Evolutionary conservation across 2,113 vertebrate genomes (phyloP), one percentile per base, ranked within the genome.

Genomic region (Pseudonaja textilis): DNA sequence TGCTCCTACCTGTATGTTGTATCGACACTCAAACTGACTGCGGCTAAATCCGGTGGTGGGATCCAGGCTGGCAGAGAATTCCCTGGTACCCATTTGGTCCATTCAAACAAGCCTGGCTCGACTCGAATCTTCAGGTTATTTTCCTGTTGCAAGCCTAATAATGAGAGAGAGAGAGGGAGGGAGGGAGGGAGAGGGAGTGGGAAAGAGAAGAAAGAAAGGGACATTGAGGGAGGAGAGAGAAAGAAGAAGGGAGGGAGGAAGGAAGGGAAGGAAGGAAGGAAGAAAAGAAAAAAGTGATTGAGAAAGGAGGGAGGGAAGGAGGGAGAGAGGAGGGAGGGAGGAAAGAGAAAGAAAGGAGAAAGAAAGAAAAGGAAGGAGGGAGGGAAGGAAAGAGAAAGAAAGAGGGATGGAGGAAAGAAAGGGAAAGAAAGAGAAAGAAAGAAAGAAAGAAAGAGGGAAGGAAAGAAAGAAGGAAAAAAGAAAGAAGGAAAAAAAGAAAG

Each of bases 71-170:
- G 99, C 91, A 99, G 96, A 0, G 98, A 97, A 90, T 94, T 99
- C 91, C 99, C 99, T 3, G 99, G 97, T 56, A 99, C 99, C 99
- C 99, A 99, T 96, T 99, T 99, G 57, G 99, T 99, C 99, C 99
- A 99, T 94, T 99, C 99, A 95, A 99, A 99, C 91, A 99, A 96
- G 54, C 99, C 99, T 0, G 99, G 99, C 96, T 99, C 99, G 5
- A 99, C 96, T 0, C 99, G 98, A 90, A 99, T 99, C 95, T 98
- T 99, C 95, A 98, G 97, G 94, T 98, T 98, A 93, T 98, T 98
- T 26, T 99, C 99, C 96, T 98, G 98, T 93, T 99, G 98, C 95
- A 99, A 98, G 90, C 99, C 99, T 99, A 96, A n/a, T 11, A 91
- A 57, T 22, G n/a, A n/a, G 2, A 34, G 3, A 6, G 14, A 34